Evolutionary conservation across 2,797 vertebrate species (phyloP).

Genomic region (Mionectes olivaceus): DNA sequence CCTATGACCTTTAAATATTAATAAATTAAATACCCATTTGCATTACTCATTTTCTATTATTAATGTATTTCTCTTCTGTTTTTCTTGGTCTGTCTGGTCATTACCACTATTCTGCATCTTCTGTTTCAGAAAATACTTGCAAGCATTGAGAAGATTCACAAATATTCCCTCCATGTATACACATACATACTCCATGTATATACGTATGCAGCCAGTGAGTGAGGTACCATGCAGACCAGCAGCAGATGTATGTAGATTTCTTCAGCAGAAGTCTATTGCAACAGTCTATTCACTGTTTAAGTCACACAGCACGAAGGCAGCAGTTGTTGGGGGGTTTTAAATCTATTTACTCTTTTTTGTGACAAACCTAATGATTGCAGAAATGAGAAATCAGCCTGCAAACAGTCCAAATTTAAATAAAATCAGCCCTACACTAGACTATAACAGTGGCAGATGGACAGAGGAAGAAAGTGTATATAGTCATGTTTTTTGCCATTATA

Average conservation of each 20-base stretch:
- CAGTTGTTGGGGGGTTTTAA: neutral
- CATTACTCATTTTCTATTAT: slow-evolving; percentile 42
- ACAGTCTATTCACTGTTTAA: slow-evolving; percentile 30
- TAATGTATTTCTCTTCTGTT: slow-evolving; percentile 17
- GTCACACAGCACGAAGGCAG: neutral
- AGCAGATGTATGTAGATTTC: slow-evolving; percentile 12
- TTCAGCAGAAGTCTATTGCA: neutral
- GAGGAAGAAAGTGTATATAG: slow-evolving; percentile 69
- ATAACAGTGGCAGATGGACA: slow-evolving; percentile 76
- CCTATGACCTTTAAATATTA: slow-evolving; percentile 48
- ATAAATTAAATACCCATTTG: slow-evolving; percentile 31
- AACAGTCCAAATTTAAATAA: slow-evolving; percentile 70
- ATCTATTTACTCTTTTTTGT: slow-evolving; percentile 51
- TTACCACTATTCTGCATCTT: neutral
- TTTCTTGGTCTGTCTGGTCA: neutral
- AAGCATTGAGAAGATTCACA: neutral
- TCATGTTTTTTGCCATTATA: slow-evolving; percentile 72
- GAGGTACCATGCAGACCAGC: neutral
- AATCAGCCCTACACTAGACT: slow-evolving; percentile 59
- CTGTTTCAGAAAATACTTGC: neutral
- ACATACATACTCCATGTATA: neutral
- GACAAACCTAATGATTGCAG: slow-evolving; percentile 42
- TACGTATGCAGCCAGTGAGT: neutral
- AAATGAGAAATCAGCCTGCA: slow-evolving; percentile 64
- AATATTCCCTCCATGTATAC: neutral